Percentiles rank a stretch among this genome's conserved stretches.
These are phyloP conservation scores for Hydraecia micacea DNA, from an alignment of 2,888 invertebrate species.

Conservation along the genomic window DNA sequence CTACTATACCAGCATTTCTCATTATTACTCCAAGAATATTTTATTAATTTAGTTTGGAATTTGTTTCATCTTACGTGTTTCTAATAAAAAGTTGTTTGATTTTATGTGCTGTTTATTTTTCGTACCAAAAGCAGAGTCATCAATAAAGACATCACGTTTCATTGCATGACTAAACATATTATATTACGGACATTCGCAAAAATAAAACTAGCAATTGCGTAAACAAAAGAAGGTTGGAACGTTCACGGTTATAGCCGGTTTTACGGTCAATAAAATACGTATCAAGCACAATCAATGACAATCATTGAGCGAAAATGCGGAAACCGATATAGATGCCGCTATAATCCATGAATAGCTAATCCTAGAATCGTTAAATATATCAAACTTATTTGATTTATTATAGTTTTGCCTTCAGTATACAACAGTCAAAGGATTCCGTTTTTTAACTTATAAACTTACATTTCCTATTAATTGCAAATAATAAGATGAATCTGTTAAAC, in stretches of 20 bases:
- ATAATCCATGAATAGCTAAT: constrained; percentile 62
- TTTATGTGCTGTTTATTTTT: constrained; percentile 46
- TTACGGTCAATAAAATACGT: constrained; percentile 73
- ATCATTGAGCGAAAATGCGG: constrained; percentile 71
- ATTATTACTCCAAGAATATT: neutral
- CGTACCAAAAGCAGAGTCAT: constrained; percentile 44
- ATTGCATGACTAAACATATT: constrained; percentile 57
- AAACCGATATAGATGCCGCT: constrained; percentile 65
- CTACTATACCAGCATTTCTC: constrained; percentile 1
- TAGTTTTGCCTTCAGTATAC: too few relatives aligned
- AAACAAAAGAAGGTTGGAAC: constrained; percentile 70
- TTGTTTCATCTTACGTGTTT: constrained; percentile 5
- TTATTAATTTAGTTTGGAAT: neutral
- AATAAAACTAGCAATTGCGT: constrained; percentile 70
- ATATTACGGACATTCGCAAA: constrained; percentile 65
- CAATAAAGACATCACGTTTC: constrained; percentile 61
- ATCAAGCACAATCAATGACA: constrained; percentile 76
- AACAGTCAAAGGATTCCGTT: neutral
- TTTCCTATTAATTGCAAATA: neutral
- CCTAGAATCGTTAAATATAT: constrained; percentile 39
- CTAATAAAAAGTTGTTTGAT: constrained; percentile 19
- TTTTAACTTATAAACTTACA: constrained; percentile 1
- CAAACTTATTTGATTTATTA: constrained; percentile 9
- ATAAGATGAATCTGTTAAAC: neutral
- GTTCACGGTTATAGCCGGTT: constrained; percentile 70